Evolutionary conservation across 2,797 vertebrate genomes (phyloP).

Genomic region (Mormyrops attenuatus): DNA sequence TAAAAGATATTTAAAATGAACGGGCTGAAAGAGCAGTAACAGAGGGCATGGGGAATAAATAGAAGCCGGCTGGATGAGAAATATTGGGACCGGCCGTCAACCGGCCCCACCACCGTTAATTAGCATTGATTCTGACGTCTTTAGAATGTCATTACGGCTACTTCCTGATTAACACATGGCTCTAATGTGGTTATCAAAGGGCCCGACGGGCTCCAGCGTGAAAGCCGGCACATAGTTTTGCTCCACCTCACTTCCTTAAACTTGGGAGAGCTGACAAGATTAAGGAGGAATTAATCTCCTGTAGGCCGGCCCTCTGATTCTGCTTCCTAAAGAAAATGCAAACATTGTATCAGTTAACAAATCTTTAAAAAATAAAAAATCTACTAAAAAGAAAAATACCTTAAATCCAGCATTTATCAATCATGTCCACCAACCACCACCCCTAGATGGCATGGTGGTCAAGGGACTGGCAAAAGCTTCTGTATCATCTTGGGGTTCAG

Average conservation of each 20-base stretch:
- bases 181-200: conserved; percentile 16
- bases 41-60: neutral
- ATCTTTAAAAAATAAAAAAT: neutral
- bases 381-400: neutral
- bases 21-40: neutral
- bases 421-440: neutral
- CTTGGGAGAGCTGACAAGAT: neutral
- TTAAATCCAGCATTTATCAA: neutral
- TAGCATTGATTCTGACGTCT: conserved; percentile 19
- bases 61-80: neutral
- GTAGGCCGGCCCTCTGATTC: neutral
- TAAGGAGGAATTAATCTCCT: neutral
- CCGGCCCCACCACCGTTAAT: conserved; percentile 21
- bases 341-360: neutral
- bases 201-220: neutral
- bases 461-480: neutral
- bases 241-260: neutral
- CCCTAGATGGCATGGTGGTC: neutral
- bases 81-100: neutral
- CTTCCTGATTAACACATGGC: conserved; percentile 20
- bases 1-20: neutral
- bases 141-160: conserved; percentile 10
- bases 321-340: neutral
- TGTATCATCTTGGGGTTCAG: neutral
- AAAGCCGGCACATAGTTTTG: neutral